Conservation (phyloP, 37 sponge, comb jelly and placozoan genomes). For the Cliona cf. orientalis region DNA sequence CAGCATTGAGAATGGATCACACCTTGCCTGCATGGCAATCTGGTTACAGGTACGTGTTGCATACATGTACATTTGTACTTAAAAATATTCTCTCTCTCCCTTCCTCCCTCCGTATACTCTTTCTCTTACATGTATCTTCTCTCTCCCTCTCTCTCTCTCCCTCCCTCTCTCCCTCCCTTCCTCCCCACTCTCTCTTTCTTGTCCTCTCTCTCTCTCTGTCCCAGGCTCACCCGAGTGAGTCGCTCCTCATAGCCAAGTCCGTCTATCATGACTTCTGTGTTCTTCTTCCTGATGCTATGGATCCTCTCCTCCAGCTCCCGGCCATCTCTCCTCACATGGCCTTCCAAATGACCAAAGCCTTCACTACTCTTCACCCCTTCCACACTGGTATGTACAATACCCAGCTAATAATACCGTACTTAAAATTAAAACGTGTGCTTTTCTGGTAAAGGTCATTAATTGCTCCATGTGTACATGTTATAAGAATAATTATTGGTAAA, state of each 20-base stretch:
- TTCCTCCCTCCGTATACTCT: not conserved
- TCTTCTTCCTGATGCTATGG: constrained; percentile 56
- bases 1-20: constrained; percentile 21
- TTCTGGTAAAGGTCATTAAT: no score
- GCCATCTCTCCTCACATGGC: constrained; percentile 57
- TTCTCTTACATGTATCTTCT: not conserved
- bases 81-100: not conserved
- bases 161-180: no score
- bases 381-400: constrained; percentile 42
- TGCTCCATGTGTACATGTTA: no score
- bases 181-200: no score
- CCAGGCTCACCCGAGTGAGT: constrained; percentile 50
- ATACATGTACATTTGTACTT: not conserved
- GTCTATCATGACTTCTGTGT: constrained; percentile 73
- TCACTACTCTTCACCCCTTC: constrained; percentile 60
- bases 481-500: no score
- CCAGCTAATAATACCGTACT: no score
- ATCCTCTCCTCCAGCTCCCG: constrained; percentile 54
- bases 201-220: not conserved
- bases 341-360: constrained; percentile 45
- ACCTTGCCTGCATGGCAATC: constrained; percentile 49
- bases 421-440: no score
- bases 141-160: no score
- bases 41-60: constrained; percentile 73
- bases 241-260: constrained; percentile 14